Conservation (phyloP, 2,888 invertebrate species). For the Hanleya hanleyi region DNA sequence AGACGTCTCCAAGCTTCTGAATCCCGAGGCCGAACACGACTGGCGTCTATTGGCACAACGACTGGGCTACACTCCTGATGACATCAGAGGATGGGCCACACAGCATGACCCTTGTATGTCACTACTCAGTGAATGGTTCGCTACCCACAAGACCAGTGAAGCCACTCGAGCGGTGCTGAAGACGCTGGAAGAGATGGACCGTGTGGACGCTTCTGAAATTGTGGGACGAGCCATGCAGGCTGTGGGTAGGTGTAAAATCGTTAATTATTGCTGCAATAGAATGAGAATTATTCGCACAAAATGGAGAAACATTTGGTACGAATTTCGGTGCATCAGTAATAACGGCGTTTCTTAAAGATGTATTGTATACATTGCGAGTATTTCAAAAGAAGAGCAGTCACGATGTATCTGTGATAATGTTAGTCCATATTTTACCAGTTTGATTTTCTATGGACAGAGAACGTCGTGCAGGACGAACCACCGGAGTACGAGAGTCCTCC, state of each 20-base stretch:
- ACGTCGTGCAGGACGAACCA: conserved; percentile 48
- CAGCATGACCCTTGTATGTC: conserved; percentile 69
- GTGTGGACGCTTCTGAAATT: conserved; percentile 62
- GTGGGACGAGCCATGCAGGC: conserved; percentile 67
- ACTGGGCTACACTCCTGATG: conserved; percentile 66
- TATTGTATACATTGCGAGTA: no score
- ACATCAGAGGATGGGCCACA: conserved; percentile 67
- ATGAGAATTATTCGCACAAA: no score
- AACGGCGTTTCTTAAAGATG: no score
- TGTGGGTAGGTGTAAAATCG: conserved; percentile 53
- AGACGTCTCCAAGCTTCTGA: conserved; percentile 65
- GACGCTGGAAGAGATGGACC: conserved; percentile 65
- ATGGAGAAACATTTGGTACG: no score
- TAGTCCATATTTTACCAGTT: no score
- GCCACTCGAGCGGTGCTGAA: conserved; percentile 58
- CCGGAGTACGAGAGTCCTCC: conserved; percentile 44
- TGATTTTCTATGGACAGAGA: conserved; percentile 42
- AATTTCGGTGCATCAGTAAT: no score
- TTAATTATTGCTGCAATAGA: no score
- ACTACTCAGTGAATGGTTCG: conserved; percentile 69
- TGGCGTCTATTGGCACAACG: conserved; percentile 68
- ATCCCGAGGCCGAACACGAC: conserved; percentile 60
- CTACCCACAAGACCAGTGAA: conserved; percentile 67
- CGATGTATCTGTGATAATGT: no score
- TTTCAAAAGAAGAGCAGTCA: no score